phyloP scores from a whole-genome alignment of 2,888 invertebrate genomes.

The Sphaeridia pumilis region DNA sequence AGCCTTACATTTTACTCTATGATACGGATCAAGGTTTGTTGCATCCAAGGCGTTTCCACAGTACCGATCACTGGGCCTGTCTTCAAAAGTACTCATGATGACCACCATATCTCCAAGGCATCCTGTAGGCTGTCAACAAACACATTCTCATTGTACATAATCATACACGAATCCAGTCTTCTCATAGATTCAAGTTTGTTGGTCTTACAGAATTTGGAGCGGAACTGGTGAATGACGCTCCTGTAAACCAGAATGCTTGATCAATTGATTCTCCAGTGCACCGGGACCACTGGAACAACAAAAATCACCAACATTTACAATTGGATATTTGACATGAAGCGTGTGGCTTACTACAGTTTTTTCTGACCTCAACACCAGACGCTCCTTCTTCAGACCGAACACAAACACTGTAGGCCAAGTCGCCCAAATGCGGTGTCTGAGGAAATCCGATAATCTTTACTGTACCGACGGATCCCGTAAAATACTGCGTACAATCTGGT shows the following conservation, averaged over 20 bases:
- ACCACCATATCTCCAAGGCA: constrained; percentile 19
- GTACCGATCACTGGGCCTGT: constrained; percentile 20
- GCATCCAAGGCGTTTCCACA: constrained; percentile 20
- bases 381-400: constrained; percentile 27
- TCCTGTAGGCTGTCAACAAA: not conserved
- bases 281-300: constrained; percentile 20
- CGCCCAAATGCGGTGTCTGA: constrained; percentile 26
- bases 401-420: constrained; percentile 30
- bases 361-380: constrained; percentile 20
- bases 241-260: constrained; percentile 15
- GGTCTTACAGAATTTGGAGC: constrained; percentile 14
- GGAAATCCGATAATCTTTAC: constrained; percentile 21
- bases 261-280: constrained; percentile 20
- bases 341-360: not conserved
- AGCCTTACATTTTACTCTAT: constrained; percentile 20
- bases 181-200: too few relatives aligned
- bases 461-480: constrained; percentile 15
- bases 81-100: constrained; percentile 20
- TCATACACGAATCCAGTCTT: too few relatives aligned
- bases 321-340: not conserved
- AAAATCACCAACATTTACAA: not conserved
- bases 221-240: not conserved
- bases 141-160: not conserved
- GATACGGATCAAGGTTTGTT: constrained; percentile 5
- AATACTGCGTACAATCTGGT: constrained; percentile 31